phyloP scores from a whole-genome alignment of 2,113 vertebrate genomes.

The Sterna hirundo region DNA sequence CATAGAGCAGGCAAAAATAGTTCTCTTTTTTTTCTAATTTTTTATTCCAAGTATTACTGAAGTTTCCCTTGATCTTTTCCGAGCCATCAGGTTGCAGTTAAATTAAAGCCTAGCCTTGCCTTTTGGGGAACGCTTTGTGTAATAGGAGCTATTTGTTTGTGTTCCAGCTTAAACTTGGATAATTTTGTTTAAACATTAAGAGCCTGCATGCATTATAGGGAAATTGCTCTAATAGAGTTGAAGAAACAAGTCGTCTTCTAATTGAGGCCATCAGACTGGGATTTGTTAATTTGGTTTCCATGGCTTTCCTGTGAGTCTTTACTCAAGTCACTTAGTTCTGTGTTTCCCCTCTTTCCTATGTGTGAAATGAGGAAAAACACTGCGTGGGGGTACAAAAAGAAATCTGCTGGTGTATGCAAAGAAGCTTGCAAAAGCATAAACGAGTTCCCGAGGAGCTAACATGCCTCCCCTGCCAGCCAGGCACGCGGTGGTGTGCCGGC shows the following conservation, averaged over 20 bases:
- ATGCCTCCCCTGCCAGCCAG: neutral
- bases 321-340: neutral
- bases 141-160: neutral
- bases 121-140: neutral
- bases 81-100: neutral
- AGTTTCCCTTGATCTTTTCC: neutral
- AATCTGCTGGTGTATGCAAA: neutral
- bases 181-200: conserved; percentile 9
- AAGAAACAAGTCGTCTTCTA: neutral
- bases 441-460: neutral
- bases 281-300: neutral
- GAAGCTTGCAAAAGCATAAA: neutral
- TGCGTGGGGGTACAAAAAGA: neutral
- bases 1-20: neutral
- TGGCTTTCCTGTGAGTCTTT: neutral
- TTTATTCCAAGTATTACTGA: neutral
- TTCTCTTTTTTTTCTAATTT: neutral
- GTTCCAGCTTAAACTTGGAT: neutral
- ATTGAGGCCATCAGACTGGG: neutral
- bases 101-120: neutral
- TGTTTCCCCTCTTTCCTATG: neutral
- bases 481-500: neutral
- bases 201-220: neutral
- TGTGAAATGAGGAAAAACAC: neutral
- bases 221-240: neutral